A percentile compares a stretch with the other conserved stretches of the same genome.
Conservation (phyloP, 2,113 vertebrate species). For the Oryzias celebensis region DNA sequence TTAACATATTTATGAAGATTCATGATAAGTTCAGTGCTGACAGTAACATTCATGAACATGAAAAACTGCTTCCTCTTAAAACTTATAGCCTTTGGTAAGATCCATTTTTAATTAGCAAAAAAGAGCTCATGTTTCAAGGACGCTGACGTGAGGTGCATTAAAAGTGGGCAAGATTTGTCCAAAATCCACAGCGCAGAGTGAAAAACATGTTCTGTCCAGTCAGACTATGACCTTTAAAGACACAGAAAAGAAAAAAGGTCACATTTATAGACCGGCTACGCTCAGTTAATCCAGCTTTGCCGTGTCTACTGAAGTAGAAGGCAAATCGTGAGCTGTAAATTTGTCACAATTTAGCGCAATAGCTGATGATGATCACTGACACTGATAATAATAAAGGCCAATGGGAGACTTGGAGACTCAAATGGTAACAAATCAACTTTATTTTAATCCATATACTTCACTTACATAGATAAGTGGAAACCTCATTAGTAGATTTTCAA, state of each 20-base stretch:
- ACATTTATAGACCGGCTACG: slow-evolving; percentile 19
- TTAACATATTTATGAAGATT: not conserved
- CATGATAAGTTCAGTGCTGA: slow-evolving; percentile 5
- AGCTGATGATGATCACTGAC: not conserved
- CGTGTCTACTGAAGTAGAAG: not conserved
- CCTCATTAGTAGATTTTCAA: no score
- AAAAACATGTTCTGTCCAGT: slow-evolving; percentile 31
- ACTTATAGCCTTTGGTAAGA: slow-evolving; percentile 11
- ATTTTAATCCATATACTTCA: no score
- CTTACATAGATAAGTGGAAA: no score
- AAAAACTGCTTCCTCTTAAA: slow-evolving; percentile 7
- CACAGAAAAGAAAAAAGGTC: slow-evolving; percentile 41
- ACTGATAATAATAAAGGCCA: not conserved
- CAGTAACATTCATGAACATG: slow-evolving; percentile 3
- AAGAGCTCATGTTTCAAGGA: slow-evolving; percentile 60
- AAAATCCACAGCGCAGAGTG: slow-evolving; percentile 19
- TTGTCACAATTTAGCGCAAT: not conserved
- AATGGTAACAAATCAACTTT: not conserved
- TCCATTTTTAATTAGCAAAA: slow-evolving; percentile 37
- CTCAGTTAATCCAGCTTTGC: slow-evolving; percentile 6
- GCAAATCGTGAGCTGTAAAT: not conserved
- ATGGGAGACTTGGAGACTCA: no score
- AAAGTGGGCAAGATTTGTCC: slow-evolving; percentile 25
- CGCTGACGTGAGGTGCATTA: slow-evolving; percentile 14
- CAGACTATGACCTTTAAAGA: slow-evolving; percentile 42